Conservation (phyloP, 2,888 invertebrate genomes). For the Chloroclystis v-ata region DNA sequence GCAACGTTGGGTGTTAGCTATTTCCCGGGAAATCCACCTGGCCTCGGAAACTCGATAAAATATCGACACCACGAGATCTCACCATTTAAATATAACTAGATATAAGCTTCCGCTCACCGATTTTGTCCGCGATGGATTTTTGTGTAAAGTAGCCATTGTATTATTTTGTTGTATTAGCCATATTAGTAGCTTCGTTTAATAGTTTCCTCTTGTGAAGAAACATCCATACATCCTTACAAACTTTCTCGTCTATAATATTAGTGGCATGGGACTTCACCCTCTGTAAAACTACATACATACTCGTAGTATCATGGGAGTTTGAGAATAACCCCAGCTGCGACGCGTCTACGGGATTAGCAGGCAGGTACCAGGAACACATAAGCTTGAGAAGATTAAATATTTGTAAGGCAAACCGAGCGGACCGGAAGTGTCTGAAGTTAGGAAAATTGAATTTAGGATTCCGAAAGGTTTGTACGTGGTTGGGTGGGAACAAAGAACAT, state of each 20-base stretch:
- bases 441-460: slow-evolving; percentile 13
- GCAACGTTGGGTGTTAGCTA: slow-evolving; percentile 15
- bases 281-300: no score
- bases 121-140: no score
- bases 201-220: no score
- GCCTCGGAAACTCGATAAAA: not conserved
- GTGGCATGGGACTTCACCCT: no score
- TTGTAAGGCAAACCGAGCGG: slow-evolving; percentile 16
- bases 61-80: not conserved
- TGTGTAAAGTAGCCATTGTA: no score
- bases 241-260: no score
- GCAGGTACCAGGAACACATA: slow-evolving; percentile 24
- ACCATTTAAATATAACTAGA: not conserved
- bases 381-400: slow-evolving; percentile 22
- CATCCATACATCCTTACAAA: no score
- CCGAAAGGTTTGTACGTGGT: not conserved
- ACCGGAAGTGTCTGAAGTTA: slow-evolving; percentile 4
- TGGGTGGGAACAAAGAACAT: slow-evolving; percentile 8
- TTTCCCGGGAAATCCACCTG: slow-evolving; percentile 6
- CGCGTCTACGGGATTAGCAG: slow-evolving; percentile 30
- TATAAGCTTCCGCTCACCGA: no score
- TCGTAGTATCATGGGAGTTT: not conserved
- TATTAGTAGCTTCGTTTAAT: no score
- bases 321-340: slow-evolving; percentile 30
- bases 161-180: no score